Evolutionary conservation across 2,888 invertebrate genomes (phyloP).

Genomic region (Lasioglossum oenotherae): DNA sequence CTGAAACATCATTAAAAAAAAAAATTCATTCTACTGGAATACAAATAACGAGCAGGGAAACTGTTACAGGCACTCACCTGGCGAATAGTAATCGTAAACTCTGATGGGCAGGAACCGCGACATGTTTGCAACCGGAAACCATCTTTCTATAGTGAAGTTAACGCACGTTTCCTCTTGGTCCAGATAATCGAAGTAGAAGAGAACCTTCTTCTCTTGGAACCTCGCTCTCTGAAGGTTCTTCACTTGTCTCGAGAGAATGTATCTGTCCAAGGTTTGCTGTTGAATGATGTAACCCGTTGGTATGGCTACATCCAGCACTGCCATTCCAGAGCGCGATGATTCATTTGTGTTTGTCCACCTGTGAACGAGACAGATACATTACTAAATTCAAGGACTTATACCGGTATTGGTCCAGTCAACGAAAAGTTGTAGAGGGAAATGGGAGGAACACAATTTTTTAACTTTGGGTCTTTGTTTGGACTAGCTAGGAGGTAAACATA

Average conservation of each 20-base stretch:
- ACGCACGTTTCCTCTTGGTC: slow-evolving; percentile 94
- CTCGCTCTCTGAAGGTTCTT: slow-evolving; percentile 93
- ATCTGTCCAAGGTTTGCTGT: slow-evolving; percentile 94
- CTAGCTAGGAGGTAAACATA: too few species aligned
- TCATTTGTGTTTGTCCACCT: slow-evolving; percentile 93
- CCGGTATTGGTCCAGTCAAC: too few species aligned
- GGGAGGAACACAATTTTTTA: too few species aligned
- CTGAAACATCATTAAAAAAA: slow-evolving; percentile 85
- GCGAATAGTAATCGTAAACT: slow-evolving; percentile 98
- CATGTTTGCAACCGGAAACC: slow-evolving; percentile 98
- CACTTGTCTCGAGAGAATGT: slow-evolving; percentile 92
- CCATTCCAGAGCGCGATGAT: slow-evolving; percentile 94
- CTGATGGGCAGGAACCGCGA: slow-evolving; percentile 95
- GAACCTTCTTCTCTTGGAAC: slow-evolving; percentile 92
- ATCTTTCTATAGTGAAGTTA: slow-evolving; percentile 96
- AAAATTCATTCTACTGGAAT: neutral
- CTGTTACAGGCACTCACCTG: slow-evolving; percentile 87
- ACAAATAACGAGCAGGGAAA: neutral
- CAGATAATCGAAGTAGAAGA: slow-evolving; percentile 97
- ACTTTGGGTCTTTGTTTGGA: too few species aligned
- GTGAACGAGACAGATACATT: neutral
- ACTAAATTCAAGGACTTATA: too few species aligned
- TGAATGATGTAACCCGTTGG: slow-evolving; percentile 97
- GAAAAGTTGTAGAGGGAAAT: too few species aligned
- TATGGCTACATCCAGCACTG: slow-evolving; percentile 93